Evolutionary conservation across 2,113 vertebrate species (phyloP).

Genomic region (Athene cunicularia): DNA sequence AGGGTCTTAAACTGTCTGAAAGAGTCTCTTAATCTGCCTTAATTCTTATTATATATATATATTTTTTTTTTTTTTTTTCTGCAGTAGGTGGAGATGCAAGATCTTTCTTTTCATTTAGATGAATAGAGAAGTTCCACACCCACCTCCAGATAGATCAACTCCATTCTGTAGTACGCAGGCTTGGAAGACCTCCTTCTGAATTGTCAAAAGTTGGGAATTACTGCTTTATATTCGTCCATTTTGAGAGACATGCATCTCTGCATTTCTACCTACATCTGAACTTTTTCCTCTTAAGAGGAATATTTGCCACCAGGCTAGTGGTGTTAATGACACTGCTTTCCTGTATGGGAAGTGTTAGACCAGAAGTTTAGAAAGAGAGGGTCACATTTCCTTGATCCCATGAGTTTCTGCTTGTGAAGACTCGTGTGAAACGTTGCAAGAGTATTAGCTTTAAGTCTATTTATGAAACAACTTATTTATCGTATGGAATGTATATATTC

Average conservation of each 20-base stretch:
- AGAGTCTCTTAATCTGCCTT: slow-evolving; percentile 4
- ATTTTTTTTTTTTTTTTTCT: not conserved
- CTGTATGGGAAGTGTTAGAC: not conserved
- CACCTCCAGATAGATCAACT: not conserved
- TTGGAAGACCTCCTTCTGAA: not conserved
- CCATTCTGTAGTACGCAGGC: not conserved
- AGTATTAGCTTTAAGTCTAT: not conserved
- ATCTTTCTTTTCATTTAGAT: not conserved
- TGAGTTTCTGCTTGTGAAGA: not conserved
- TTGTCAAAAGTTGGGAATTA: not conserved
- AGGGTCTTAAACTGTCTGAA: slow-evolving; percentile 29
- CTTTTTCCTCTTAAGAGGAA: not conserved
- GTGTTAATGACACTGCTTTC: not conserved
- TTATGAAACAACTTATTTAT: not conserved
- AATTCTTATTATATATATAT: slow-evolving; percentile 38
- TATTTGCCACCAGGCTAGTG: not conserved
- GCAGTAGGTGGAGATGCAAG: not conserved
- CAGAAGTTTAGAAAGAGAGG: not conserved
- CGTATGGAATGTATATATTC: not conserved
- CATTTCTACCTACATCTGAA: not conserved
- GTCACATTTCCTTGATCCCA: not conserved
- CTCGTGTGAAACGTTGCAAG: not conserved
- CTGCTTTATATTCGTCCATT: not conserved
- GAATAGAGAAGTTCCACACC: not conserved
- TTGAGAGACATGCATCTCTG: not conserved